Evolutionary conservation across 2,797 vertebrate species (phyloP).

Genomic region (Crocodylus rhombifer): DNA sequence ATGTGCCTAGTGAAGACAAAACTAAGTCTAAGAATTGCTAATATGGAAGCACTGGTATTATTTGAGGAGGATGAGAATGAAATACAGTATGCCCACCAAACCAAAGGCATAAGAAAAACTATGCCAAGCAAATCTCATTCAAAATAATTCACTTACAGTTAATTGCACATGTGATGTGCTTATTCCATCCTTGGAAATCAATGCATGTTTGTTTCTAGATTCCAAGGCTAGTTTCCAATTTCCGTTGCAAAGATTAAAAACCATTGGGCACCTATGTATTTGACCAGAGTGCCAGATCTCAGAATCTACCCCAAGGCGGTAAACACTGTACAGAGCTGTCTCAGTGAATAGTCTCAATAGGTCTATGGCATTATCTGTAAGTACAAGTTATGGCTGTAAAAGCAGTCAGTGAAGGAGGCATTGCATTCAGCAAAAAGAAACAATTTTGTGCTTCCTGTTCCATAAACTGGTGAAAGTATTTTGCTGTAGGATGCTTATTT

Average conservation of each 20-base stretch:
- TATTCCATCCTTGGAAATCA: background rate
- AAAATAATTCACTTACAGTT: background rate
- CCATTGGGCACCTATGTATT: too few species aligned
- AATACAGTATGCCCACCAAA: background rate
- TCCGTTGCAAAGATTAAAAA: too few species aligned
- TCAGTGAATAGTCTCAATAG: too few species aligned
- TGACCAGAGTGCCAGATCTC: too few species aligned
- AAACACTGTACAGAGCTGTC: too few species aligned
- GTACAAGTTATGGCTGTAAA: fast-evolving
- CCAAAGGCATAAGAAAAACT: background rate
- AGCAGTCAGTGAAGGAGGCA: background rate
- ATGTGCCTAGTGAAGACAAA: too few species aligned
- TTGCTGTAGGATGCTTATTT: background rate
- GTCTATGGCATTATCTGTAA: background rate
- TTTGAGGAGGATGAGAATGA: background rate
- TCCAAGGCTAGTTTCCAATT: too few species aligned
- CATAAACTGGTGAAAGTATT: background rate
- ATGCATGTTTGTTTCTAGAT: background rate
- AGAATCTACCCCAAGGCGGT: too few species aligned
- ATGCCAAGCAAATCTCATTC: background rate
- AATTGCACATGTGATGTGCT: background rate
- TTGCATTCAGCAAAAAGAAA: background rate
- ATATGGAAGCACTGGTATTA: background rate
- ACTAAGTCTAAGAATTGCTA: too few species aligned
- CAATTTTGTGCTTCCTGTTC: background rate